Conservation (phyloP, 2,797 vertebrate species). For the Anolis apletophallus region DNA sequence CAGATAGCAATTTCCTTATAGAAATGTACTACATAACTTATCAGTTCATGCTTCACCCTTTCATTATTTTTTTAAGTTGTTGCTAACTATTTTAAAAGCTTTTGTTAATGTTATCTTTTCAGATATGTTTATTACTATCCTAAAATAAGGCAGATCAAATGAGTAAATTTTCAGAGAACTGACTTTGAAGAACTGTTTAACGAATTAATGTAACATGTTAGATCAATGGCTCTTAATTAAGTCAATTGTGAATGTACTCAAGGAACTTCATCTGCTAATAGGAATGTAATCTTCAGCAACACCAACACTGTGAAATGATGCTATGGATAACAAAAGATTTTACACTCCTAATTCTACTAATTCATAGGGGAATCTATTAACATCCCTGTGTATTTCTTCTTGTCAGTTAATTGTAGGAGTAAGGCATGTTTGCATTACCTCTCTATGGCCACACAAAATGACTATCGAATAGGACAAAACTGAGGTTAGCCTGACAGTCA, state of each 20-base stretch:
- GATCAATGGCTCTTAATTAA: slow-evolving; percentile 7
- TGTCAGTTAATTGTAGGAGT: background rate
- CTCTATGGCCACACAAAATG: too few relatives aligned
- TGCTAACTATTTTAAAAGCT: background rate
- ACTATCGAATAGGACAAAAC: too few relatives aligned
- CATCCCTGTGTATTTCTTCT: background rate
- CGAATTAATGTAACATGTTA: background rate
- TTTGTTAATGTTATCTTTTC: background rate
- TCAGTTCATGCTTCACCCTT: background rate
- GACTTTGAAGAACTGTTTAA: background rate
- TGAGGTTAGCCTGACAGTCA: too few relatives aligned
- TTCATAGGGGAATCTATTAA: background rate
- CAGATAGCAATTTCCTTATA: background rate
- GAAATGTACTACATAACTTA: background rate
- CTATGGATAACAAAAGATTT: background rate
- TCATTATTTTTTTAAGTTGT: background rate
- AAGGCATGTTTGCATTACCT: background rate
- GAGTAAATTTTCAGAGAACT: background rate
- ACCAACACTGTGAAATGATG: background rate
- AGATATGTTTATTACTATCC: background rate
- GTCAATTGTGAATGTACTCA: background rate
- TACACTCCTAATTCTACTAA: background rate
- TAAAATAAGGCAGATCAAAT: background rate
- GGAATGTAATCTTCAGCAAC: background rate
- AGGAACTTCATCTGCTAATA: background rate